Percentiles rank a stretch among this genome's conserved stretches.
These are phyloP conservation scores for Menidia menidia DNA, from an alignment of 2,797 vertebrate species.

Conservation along the genomic window DNA sequence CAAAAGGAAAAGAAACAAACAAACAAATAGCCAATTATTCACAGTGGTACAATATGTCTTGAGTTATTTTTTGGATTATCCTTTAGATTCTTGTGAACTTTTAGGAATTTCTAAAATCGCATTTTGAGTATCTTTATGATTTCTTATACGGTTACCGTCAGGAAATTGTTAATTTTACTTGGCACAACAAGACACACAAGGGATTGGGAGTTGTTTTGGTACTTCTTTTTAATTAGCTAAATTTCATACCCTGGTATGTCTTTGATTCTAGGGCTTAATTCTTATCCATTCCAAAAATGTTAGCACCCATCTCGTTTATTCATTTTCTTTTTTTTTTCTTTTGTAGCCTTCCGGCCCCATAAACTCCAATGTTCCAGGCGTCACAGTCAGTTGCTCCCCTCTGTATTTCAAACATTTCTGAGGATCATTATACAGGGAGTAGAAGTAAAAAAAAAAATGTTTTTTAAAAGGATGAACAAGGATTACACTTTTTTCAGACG, in stretches of 20 bases:
- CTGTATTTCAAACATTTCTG: constrained; percentile 54
- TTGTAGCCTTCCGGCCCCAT: neutral
- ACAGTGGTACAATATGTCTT: neutral
- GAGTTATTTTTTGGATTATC: neutral
- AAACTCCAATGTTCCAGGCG: neutral
- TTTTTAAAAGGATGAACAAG: constrained; percentile 62
- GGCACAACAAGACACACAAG: neutral
- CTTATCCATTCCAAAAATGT: neutral
- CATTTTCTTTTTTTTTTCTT: neutral
- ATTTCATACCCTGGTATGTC: neutral
- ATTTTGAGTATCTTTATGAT: neutral
- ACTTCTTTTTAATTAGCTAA: neutral
- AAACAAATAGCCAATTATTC: neutral
- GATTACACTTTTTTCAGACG: constrained; percentile 44
- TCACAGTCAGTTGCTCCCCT: constrained; percentile 34
- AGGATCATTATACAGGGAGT: constrained; percentile 60
- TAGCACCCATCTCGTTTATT: neutral
- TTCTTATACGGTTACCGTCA: neutral
- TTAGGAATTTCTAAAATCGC: neutral
- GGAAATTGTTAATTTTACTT: neutral
- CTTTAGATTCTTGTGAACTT: neutral
- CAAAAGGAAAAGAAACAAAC: neutral
- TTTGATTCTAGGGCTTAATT: constrained; percentile 1
- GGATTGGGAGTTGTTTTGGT: neutral
- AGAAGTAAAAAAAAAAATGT: constrained; percentile 27